Conservation (phyloP, 2,797 vertebrate species). For the Pangasius djambal region DNA sequence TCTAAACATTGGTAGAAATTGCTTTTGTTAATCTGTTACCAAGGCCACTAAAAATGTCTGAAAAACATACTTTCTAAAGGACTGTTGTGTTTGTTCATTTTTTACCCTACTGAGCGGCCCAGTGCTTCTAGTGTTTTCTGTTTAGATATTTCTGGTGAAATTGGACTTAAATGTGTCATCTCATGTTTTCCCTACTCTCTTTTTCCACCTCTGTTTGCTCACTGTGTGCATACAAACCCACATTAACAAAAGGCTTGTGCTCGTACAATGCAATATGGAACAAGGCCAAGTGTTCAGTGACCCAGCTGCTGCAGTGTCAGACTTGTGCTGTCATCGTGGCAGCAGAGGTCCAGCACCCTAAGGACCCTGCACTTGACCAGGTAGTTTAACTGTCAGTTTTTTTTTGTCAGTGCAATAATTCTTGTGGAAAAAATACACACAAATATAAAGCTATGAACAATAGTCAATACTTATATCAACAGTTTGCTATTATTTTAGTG, state of each 20-base stretch:
- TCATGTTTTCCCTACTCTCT: constrained; percentile 18
- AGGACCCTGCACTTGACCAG: constrained; percentile 62
- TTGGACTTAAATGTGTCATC: constrained; percentile 11
- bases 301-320: constrained; percentile 74
- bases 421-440: background rate
- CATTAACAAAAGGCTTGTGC: constrained; percentile 29
- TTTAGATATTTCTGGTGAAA: constrained; percentile 44
- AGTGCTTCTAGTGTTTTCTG: constrained; percentile 24
- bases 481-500: background rate
- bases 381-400: constrained; percentile 57
- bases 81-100: constrained; percentile 45
- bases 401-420: background rate
- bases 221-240: constrained; percentile 53
- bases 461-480: background rate
- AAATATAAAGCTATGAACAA: background rate
- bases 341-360: constrained; percentile 69
- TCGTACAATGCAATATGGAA: constrained; percentile 73
- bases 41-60: constrained; percentile 26
- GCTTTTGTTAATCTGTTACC: constrained; percentile 2
- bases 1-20: background rate
- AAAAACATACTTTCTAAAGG: constrained; percentile 34
- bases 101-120: background rate
- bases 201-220: constrained; percentile 12
- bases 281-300: constrained; percentile 72
- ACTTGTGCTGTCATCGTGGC: constrained; percentile 71